Conservation (phyloP, 2,888 invertebrate genomes). For the Microctonus hyperodae region DNA sequence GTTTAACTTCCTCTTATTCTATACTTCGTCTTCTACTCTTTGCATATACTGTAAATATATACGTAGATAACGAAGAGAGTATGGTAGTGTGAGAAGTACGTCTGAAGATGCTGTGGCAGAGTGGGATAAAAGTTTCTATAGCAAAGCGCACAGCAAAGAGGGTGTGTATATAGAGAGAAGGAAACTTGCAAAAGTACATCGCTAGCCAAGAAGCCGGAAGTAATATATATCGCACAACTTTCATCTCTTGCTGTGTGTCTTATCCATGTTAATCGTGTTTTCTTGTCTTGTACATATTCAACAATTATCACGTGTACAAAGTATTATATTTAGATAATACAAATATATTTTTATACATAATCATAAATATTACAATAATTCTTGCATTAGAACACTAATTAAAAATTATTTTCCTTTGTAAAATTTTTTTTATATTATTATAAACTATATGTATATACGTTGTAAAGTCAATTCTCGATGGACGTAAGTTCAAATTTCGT, state of each 20-base stretch:
- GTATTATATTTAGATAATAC: neutral
- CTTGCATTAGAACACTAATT: too few relatives aligned
- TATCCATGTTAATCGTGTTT: neutral
- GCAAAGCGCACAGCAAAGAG: slow-evolving; percentile 27
- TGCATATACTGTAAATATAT: too few relatives aligned
- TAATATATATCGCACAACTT: slow-evolving; percentile 43
- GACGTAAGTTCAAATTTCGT: too few relatives aligned
- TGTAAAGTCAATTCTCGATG: too few relatives aligned
- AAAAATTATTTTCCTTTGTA: neutral
- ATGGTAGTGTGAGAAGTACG: neutral
- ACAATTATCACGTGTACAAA: neutral
- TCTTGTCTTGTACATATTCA: neutral
- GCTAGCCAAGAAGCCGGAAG: slow-evolving; percentile 61
- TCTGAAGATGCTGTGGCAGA: slow-evolving; percentile 16
- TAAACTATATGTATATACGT: too few relatives aligned
- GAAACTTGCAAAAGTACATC: slow-evolving; percentile 62
- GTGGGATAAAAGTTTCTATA: slow-evolving; percentile 17
- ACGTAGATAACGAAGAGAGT: neutral
- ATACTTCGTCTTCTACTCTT: too few relatives aligned
- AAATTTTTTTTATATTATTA: too few relatives aligned
- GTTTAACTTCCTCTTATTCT: slow-evolving; percentile 15
- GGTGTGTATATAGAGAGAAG: slow-evolving; percentile 33
- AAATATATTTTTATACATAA: neutral
- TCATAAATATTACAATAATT: neutral
- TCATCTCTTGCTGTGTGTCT: slow-evolving; percentile 1